Evolutionary conservation across 2,113 vertebrate species (phyloP).

Genomic region (Boleophthalmus pectinirostris): DNA sequence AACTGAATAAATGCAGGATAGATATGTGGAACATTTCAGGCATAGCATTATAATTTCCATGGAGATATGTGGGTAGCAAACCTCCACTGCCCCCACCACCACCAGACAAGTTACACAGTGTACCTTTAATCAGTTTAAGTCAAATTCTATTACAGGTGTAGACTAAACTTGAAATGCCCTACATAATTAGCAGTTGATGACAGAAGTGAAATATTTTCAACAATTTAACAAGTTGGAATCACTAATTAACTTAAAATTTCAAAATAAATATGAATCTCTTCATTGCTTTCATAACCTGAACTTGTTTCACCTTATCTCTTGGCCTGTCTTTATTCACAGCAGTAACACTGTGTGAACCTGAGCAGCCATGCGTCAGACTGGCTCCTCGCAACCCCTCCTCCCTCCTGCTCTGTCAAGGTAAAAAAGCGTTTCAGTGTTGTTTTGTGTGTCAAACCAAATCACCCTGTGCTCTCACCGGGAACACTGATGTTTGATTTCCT

Average conservation of each 20-base stretch:
- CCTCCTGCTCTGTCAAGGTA: constrained; percentile 32
- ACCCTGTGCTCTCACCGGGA: not conserved
- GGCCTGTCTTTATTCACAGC: constrained; percentile 50
- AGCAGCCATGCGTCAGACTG: constrained; percentile 36
- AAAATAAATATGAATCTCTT: constrained; percentile 39
- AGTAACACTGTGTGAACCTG: constrained; percentile 39
- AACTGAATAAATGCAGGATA: not conserved
- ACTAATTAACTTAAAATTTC: constrained; percentile 14
- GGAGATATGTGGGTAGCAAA: too few species aligned
- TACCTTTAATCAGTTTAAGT: too few species aligned
- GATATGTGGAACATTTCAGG: not conserved
- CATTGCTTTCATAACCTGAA: constrained; percentile 19
- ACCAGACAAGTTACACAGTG: too few species aligned
- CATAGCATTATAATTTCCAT: not conserved
- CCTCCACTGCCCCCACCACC: too few species aligned
- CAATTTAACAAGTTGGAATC: not conserved
- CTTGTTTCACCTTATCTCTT: constrained; percentile 37
- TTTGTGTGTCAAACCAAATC: constrained; percentile 17
- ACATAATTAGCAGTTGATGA: not conserved
- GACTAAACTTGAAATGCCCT: not conserved
- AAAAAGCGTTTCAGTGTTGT: constrained; percentile 29
- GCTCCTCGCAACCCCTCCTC: constrained; percentile 19
- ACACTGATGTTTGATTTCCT: constrained; percentile 15
- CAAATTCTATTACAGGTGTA: not conserved
- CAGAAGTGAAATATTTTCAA: not conserved